phyloP scores from a whole-genome alignment of 2,113 vertebrate genomes.

The Oxyruncus cristatus region DNA sequence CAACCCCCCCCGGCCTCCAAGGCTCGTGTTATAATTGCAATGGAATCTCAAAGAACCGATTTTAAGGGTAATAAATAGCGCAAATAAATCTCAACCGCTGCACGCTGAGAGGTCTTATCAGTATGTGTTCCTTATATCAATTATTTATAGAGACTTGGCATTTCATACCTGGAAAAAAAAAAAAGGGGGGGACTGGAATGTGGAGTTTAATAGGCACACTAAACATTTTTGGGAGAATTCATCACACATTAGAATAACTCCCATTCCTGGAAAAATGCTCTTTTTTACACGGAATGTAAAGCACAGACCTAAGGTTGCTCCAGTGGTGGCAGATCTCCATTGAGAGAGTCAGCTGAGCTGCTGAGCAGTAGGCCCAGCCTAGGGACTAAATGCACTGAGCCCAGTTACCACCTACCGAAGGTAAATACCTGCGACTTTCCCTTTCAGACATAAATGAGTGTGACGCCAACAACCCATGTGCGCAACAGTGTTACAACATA shows the following conservation, averaged over 20 bases:
- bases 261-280: conserved; percentile 56
- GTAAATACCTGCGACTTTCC: conserved; percentile 33
- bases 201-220: conserved; percentile 58
- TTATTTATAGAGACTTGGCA: conserved; percentile 76
- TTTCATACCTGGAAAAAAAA: conserved; percentile 62
- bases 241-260: conserved; percentile 60
- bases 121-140: conserved; percentile 66
- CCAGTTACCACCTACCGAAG: not conserved
- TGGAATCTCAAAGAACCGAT: conserved; percentile 75
- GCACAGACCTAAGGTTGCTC: conserved; percentile 24
- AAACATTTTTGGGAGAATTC: conserved; percentile 68
- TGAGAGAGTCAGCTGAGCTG: conserved; percentile 10
- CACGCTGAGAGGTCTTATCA: conserved; percentile 73
- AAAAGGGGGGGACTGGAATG: conserved; percentile 5
- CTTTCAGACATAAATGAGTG: conserved; percentile 93
- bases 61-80: conserved; percentile 76
- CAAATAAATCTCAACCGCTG: conserved; percentile 70
- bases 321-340: conserved; percentile 32
- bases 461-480: conserved; percentile 86
- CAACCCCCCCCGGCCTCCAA: conserved; percentile 59
- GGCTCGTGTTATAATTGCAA: conserved; percentile 72
- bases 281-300: conserved; percentile 33
- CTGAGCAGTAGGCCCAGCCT: conserved; percentile 1
- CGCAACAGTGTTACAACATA: conserved; percentile 92
- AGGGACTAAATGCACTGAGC: conserved; percentile 8